A percentile compares a stretch with the other conserved stretches of the same genome.
These are phyloP conservation scores for Callionymus lyra DNA, from an alignment of 2,113 vertebrate species.

Conservation along the genomic window DNA sequence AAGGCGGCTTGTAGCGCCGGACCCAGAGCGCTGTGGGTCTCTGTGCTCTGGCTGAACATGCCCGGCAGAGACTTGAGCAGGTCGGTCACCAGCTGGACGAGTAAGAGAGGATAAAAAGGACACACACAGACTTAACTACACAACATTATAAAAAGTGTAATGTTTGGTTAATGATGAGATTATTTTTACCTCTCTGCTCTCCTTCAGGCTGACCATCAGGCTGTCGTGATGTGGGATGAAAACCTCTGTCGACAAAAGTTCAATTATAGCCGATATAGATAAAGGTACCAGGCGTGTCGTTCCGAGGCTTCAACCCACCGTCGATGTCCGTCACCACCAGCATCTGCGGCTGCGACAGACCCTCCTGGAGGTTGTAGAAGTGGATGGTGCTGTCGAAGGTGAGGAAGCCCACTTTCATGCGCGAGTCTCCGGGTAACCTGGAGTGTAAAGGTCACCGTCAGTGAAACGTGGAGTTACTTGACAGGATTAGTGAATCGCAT, in stretches of 20 bases:
- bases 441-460: constrained; percentile 28
- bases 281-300: no score
- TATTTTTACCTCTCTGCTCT: constrained; percentile 90
- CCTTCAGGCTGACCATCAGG: constrained; percentile 90
- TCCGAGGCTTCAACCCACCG: constrained; percentile 68
- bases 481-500: no score
- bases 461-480: no score
- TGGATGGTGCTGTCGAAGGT: constrained; percentile 95
- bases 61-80: constrained; percentile 77
- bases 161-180: no score
- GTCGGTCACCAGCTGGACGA: constrained; percentile 82
- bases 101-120: neutral
- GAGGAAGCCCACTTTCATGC: constrained; percentile 88
- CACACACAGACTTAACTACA: neutral
- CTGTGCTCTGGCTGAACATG: constrained; percentile 85
- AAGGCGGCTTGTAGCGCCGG: constrained; percentile 90
- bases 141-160: neutral
- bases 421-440: constrained; percentile 88
- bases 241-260: constrained; percentile 76
- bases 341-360: constrained; percentile 94
- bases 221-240: constrained; percentile 91
- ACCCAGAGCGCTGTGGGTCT: constrained; percentile 89
- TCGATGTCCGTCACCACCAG: constrained; percentile 96
- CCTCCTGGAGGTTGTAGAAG: constrained; percentile 94
- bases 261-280: no score